Evolutionary conservation across 2,113 vertebrate species (phyloP).

Genomic region (Neopipo cinnamomea): DNA sequence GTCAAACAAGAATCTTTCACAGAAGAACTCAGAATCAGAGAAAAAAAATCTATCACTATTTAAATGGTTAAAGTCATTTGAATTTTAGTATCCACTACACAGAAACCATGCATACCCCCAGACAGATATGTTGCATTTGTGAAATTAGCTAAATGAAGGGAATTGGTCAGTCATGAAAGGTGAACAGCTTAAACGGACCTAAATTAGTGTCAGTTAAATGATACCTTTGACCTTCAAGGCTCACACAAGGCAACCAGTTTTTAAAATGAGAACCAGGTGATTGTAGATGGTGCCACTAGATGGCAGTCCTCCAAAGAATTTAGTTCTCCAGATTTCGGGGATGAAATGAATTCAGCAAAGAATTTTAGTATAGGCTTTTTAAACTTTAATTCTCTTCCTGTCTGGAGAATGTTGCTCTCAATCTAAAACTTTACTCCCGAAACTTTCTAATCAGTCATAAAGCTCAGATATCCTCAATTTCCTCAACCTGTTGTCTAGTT

Average conservation of each 20-base stretch:
- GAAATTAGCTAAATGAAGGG: not conserved
- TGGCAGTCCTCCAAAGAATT: slow-evolving; percentile 51
- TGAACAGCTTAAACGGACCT: not conserved
- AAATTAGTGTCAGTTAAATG: not conserved
- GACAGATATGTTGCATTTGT: not conserved
- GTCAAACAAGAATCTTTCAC: not conserved
- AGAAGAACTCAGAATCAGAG: not conserved
- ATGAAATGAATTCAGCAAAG: not conserved
- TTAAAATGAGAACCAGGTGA: not conserved
- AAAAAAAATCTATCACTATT: not conserved
- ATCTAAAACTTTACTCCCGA: not conserved
- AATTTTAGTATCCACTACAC: not conserved
- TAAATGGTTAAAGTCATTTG: not conserved
- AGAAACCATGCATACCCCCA: not conserved
- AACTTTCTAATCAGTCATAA: not conserved
- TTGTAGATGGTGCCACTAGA: not conserved
- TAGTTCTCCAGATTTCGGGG: not conserved
- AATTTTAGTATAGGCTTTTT: not conserved
- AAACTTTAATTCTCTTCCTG: not conserved
- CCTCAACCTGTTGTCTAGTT: not conserved
- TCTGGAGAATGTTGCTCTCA: not conserved
- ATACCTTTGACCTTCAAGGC: slow-evolving; percentile 8
- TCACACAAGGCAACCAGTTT: not conserved
- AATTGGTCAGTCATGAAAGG: not conserved
- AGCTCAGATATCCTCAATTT: not conserved